phyloP scores from a whole-genome alignment of 2,113 vertebrate species.

The Otis tarda region DNA sequence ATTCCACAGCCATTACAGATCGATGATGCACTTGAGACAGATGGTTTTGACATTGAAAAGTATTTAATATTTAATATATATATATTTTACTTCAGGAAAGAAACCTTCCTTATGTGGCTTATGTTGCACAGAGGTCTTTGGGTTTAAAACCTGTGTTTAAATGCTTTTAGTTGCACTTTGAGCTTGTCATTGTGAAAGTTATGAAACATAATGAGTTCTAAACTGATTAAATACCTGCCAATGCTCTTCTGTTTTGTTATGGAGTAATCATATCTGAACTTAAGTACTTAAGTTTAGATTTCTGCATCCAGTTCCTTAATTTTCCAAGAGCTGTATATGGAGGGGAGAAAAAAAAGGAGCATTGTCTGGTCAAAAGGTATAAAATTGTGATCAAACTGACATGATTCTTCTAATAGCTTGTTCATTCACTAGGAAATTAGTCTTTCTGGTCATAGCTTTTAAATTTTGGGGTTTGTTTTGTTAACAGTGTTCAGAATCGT shows the following conservation, averaged over 20 bases:
- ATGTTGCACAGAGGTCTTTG: rapidly evolving
- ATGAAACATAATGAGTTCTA: not conserved
- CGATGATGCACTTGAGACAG: not conserved
- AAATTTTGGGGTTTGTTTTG: not conserved
- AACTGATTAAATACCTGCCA: not conserved
- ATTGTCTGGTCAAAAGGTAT: not conserved
- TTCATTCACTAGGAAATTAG: not conserved
- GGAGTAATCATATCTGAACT: not conserved
- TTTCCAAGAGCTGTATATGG: not conserved
- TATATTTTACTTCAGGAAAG: not conserved
- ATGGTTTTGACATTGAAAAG: not conserved
- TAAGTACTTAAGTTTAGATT: not conserved
- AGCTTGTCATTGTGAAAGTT: not conserved
- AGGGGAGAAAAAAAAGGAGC: not conserved
- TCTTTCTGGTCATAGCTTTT: not conserved
- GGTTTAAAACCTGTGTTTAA: not conserved
- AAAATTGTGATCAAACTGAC: not conserved
- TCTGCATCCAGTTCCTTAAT: not conserved
- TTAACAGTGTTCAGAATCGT: not conserved
- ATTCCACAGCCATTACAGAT: not conserved
- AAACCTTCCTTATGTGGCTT: not conserved
- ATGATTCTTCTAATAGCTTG: not conserved
- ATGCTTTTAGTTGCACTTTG: not conserved
- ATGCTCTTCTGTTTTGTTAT: not conserved
- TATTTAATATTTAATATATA: not conserved